Evolutionary conservation across 2,888 invertebrate genomes (phyloP), one percentile per base, ranked within the genome.

Genomic region (Sphaerophoria rueppellii): DNA sequence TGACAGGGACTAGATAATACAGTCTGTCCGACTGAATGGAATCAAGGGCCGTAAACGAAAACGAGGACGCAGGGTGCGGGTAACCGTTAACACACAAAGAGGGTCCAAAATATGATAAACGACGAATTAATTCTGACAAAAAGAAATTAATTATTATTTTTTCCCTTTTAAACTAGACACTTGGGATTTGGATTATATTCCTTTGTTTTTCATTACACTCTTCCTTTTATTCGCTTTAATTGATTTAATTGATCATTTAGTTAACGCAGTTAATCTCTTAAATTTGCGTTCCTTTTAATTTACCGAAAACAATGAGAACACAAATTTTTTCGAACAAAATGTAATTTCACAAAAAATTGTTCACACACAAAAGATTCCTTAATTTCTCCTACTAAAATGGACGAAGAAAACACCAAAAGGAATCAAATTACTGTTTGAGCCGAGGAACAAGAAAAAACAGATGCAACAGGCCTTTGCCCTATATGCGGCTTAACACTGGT

Each of bases 391-490:
- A 46, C 35, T 54, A 72, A 76, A 72, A 69, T 61, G 72, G 61
- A 76, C 60, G 79, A 71, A 75, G 65, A 74, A 77, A 76, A 83
- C 80, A 83, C 72, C 43, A 79, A 79, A 79, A 72, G 75, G 71
- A 79, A 79, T 83, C 71, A 70, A 37, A 83, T 80, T 69, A 72
- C 72, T 61, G 71, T 65, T 73, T 34, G 34, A 54, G 43, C 24
- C 24, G 50, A 57, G 57, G 71, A 75, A 65, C 40, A 40, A 9
- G 12, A 43, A 43, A 43, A 43, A 43, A 43, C 43, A 43, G 43
- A 80, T 83, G 83, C 79, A 83, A 83, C 83, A 83, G 83, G 83
- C 80, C 65, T 50, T 65, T 74, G 50, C 61, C 43, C 50, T 48
- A 35, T 46, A 58, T 76, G 67, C 46, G 46, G n/a, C 24, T 76